Evolutionary conservation across 1,140 invertebrate genomes (phyloP).

Genomic region (Lerema accius): DNA sequence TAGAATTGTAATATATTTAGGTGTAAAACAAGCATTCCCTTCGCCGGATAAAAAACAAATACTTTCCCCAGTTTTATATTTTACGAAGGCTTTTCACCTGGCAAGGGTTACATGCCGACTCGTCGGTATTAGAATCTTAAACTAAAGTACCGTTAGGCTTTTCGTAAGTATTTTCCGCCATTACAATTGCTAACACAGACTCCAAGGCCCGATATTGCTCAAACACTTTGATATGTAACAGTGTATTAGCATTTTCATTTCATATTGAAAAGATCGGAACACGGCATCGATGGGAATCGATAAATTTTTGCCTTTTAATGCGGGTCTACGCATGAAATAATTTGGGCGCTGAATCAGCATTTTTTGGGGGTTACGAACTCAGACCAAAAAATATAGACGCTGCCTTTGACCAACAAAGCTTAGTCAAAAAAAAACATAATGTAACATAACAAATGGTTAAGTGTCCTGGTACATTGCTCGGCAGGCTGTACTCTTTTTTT

Average conservation of each 20-base stretch:
- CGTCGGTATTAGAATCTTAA: slow-evolving; percentile 9
- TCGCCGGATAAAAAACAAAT: neutral
- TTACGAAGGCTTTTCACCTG: neutral
- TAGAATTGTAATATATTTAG: neutral
- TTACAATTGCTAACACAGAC: slow-evolving; percentile 21
- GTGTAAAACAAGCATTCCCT: neutral
- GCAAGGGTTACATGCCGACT: neutral
- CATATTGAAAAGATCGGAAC: slow-evolving; percentile 15
- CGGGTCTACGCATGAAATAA: neutral
- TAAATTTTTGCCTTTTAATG: neutral
- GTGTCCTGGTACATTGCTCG: too few species aligned
- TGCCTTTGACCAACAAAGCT: too few species aligned
- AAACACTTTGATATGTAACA: slow-evolving; percentile 29
- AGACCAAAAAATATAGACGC: too few species aligned
- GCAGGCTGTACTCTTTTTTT: too few species aligned
- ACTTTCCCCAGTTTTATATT: neutral
- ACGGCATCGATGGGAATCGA: neutral
- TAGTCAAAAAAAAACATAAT: too few species aligned
- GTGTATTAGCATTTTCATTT: slow-evolving; percentile 23
- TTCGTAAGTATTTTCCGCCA: slow-evolving; percentile 23
- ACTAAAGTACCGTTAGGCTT: slow-evolving; percentile 8
- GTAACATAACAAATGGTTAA: too few species aligned
- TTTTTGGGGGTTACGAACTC: too few species aligned
- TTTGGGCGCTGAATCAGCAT: neutral
- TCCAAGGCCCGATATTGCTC: slow-evolving; percentile 11